A percentile compares a stretch with the other conserved stretches of the same genome.
These are phyloP conservation scores for Drosophila tripunctata DNA, from an alignment of 2,888 invertebrate genomes.

Conservation along the genomic window DNA sequence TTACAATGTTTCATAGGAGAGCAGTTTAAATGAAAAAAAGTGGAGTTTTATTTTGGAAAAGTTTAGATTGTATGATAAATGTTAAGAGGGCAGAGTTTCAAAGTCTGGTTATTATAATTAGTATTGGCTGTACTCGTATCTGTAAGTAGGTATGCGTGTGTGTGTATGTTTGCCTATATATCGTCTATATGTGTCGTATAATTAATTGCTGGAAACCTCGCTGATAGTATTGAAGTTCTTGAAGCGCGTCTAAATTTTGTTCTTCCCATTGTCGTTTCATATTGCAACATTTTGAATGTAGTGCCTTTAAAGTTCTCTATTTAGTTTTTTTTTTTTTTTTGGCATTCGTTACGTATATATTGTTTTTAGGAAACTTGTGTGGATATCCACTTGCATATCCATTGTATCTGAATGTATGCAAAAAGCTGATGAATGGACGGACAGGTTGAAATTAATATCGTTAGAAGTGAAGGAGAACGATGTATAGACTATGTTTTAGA, in stretches of 20 bases:
- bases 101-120: constrained; percentile 55
- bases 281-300: constrained; percentile 69
- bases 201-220: constrained; percentile 72
- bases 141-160: constrained; percentile 14
- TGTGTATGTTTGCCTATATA: constrained; percentile 36
- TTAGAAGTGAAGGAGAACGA: constrained; percentile 5
- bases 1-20: constrained; percentile 49
- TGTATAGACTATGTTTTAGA: constrained; percentile 11
- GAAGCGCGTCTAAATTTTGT: constrained; percentile 35
- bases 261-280: constrained; percentile 10
- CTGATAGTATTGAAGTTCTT: constrained; percentile 66
- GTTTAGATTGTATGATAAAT: constrained; percentile 32
- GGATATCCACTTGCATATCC: constrained; percentile 37
- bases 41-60: constrained; percentile 53
- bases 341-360: constrained; percentile 38
- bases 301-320: background rate
- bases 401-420: constrained; percentile 31
- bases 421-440: constrained; percentile 69
- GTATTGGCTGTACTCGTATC: constrained; percentile 18
- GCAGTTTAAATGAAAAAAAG: constrained; percentile 50
- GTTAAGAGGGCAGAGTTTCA: constrained; percentile 42
- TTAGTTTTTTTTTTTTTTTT: constrained; percentile 12
- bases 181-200: constrained; percentile 40
- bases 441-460: constrained; percentile 67
- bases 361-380: constrained; percentile 41